These are phyloP conservation scores for Sthenelais limicola DNA, from an alignment of 2,888 invertebrate species.

Conservation along the genomic window DNA sequence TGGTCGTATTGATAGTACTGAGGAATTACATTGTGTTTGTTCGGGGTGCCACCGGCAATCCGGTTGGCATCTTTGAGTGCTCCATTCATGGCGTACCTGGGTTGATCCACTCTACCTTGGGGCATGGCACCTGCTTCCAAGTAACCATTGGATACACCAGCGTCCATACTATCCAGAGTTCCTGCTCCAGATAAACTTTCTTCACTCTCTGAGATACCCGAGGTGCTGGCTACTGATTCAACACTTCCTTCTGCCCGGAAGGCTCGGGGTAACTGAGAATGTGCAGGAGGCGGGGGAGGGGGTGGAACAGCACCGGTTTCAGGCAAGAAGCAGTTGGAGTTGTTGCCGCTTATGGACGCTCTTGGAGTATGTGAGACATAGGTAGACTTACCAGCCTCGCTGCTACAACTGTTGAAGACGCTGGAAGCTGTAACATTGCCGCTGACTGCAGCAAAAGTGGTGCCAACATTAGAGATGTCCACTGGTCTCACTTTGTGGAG, in stretches of 20 bases:
- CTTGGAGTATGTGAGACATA: conserved; percentile 21
- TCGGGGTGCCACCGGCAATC: background rate
- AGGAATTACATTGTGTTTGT: background rate
- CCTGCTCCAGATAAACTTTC: conserved; percentile 27
- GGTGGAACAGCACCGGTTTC: background rate
- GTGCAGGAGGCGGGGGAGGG: background rate
- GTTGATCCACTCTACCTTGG: background rate
- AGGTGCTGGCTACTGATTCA: conserved; percentile 26
- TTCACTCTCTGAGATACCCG: conserved; percentile 18
- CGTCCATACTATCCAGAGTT: conserved; percentile 6
- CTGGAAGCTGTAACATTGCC: background rate
- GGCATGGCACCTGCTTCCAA: background rate
- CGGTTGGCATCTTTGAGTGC: conserved; percentile 21
- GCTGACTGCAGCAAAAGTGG: conserved; percentile 8
- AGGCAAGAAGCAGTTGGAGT: conserved; percentile 23
- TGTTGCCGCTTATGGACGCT: background rate
- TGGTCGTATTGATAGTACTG: background rate
- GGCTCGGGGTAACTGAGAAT: too few species aligned
- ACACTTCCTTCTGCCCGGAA: conserved; percentile 1
- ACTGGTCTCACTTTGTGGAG: conserved; percentile 93
- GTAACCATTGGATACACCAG: conserved; percentile 25
- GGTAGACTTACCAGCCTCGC: background rate
- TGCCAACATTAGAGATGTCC: conserved; percentile 87
- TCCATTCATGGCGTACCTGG: conserved; percentile 18
- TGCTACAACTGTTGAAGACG: background rate